These are phyloP conservation scores for Cochlearius cochlearius DNA, from an alignment of 2,113 vertebrate genomes.

Conservation along the genomic window DNA sequence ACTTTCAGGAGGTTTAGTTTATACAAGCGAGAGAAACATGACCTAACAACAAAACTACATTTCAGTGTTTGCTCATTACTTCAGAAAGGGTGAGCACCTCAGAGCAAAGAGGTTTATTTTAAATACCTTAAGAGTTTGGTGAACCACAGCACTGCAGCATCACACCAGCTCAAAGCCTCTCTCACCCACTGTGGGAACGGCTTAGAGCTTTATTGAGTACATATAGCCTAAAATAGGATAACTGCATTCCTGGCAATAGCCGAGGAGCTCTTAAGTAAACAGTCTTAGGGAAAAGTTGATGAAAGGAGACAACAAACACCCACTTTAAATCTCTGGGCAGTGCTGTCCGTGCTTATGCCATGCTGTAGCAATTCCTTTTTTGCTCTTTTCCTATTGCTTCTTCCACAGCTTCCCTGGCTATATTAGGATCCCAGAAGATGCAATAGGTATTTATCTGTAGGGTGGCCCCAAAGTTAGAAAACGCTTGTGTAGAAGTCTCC, in stretches of 20 bases:
- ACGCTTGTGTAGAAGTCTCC: not conserved
- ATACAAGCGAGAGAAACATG: not conserved
- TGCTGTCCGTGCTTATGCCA: not conserved
- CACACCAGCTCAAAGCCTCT: not conserved
- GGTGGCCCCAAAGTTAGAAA: not conserved
- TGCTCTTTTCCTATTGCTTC: not conserved
- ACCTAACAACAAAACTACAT: not conserved
- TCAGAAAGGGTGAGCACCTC: not conserved
- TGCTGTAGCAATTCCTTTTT: not conserved
- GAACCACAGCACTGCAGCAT: not conserved
- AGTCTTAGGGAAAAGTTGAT: not conserved
- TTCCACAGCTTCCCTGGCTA: not conserved
- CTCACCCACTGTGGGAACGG: not conserved
- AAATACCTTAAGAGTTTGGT: not conserved
- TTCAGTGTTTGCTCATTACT: not conserved
- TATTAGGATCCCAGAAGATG: not conserved
- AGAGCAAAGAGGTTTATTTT: not conserved
- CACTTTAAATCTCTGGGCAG: not conserved
- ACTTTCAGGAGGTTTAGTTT: not conserved
- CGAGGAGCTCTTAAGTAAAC: slow-evolving; percentile 3
- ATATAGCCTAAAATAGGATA: not conserved
- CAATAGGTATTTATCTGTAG: not conserved
- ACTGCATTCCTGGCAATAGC: not conserved
- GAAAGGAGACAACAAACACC: not conserved
- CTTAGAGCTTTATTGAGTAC: not conserved